Conservation (phyloP, 2,888 invertebrate genomes). For the Stomorhina lunata region DNA sequence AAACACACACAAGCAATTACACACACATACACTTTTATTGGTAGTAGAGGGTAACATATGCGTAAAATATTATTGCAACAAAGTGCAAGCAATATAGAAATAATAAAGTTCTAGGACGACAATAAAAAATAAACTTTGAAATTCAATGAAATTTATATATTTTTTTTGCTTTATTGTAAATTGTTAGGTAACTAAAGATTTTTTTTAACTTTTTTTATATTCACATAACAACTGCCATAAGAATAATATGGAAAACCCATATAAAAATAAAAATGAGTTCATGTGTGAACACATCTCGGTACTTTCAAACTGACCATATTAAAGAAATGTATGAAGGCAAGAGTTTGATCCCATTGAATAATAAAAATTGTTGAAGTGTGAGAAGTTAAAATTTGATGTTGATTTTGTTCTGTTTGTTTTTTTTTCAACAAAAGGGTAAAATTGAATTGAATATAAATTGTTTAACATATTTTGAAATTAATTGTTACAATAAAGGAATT, state of each 20-base stretch:
- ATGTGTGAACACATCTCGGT: too few relatives aligned
- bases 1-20: not conserved
- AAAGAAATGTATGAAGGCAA: too few relatives aligned
- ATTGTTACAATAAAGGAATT: slow-evolving; percentile 52
- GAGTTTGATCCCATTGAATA: too few relatives aligned
- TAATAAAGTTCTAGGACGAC: too few relatives aligned
- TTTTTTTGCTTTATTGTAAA: not conserved
- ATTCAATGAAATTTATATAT: slow-evolving; percentile 37
- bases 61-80: slow-evolving; percentile 11
- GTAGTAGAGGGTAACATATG: not conserved
- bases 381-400: too few relatives aligned
- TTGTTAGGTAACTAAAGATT: slow-evolving; percentile 38
- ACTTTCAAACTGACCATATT: too few relatives aligned
- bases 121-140: not conserved
- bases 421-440: too few relatives aligned
- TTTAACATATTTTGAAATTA: slow-evolving; percentile 53
- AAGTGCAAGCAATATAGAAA: slow-evolving; percentile 32
- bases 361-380: too few relatives aligned
- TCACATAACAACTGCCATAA: too few relatives aligned
- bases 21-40: not conserved
- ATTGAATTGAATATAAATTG: slow-evolving; percentile 19
- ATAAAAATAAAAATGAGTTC: too few relatives aligned
- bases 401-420: too few relatives aligned
- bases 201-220: not conserved
- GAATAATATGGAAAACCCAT: too few relatives aligned